Base-by-base conservation (phyloP, 2,888 invertebrate genomes). In the Mythimna ferrago region DNA sequence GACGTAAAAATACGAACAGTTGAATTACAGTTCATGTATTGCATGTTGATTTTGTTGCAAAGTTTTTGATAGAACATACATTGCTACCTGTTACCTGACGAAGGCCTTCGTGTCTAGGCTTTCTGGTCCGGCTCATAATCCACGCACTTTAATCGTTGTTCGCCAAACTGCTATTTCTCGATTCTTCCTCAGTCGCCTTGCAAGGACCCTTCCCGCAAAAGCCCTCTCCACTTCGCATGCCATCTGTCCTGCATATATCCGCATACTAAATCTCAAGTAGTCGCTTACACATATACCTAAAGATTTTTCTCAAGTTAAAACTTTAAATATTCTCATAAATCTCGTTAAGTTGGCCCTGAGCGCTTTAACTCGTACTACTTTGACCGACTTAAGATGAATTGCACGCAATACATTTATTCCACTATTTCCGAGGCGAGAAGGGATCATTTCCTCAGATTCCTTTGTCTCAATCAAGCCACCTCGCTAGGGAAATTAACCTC, bases 401-500 rank as follows among this genome's bases (percentile, higher is more conserved):
- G 64, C 79, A 64, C 64, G 75, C 67, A 73, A 78, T 73, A 69
- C 75, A 76, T 77, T 85, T 82, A 77, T 85, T 78, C 61, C 76
- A 73, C 69, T 80, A 76, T 84, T 79, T 77, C 83, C 73, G 82
- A 80, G 87, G 78, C 51, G 51, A 76, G 76, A 67, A 86, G 80
- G 78, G 85, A 87, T 88, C 67, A 69, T 73, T 76, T 71, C 67
- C 78, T 79, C 77, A 73, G 80, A 86, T 88, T 88, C 85, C 87
- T 87, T 88, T 88, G 85, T 89, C 88, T 87, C 84, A 85, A 84
- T 84, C 84, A 84, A 84, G 74, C 80, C 66, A 84, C 84, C 86
- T 88, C 90, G 68, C 89, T 85, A 73, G 91, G 89, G 90, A 91
- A 91, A 91, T 91, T 89, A 89, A 86, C 88, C 86, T 88, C 81